phyloP scores from a whole-genome alignment of 2,113 vertebrate genomes.

The Notiomystis cincta region DNA sequence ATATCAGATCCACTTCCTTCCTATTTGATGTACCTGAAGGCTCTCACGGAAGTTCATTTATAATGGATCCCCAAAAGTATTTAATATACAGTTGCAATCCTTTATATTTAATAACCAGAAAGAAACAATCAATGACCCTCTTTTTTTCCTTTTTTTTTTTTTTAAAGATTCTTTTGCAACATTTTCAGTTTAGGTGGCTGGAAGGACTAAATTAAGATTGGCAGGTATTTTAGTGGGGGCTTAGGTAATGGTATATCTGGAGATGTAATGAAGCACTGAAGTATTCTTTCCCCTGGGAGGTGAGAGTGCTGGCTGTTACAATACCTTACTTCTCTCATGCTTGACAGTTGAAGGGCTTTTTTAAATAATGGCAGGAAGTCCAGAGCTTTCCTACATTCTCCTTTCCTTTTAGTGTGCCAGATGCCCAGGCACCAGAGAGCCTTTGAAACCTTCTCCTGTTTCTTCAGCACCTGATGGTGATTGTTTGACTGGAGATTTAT shows the following conservation, averaged over 20 bases:
- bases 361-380: conserved; percentile 33
- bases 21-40: not conserved
- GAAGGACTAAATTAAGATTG: not conserved
- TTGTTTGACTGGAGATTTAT: conserved; percentile 9
- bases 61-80: not conserved
- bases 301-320: not conserved
- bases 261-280: not conserved
- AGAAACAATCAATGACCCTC: not conserved
- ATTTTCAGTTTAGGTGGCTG: not conserved
- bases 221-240: not conserved
- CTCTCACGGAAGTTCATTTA: not conserved
- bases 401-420: not conserved
- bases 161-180: not conserved
- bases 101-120: not conserved
- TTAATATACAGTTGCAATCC: not conserved
- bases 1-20: not conserved
- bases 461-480: conserved; percentile 20
- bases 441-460: conserved; percentile 52
- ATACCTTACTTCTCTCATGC: not conserved
- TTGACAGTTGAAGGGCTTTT: not conserved
- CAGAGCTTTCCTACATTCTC: not conserved
- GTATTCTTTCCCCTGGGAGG: not conserved
- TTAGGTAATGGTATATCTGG: not conserved
- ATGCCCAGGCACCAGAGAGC: not conserved
- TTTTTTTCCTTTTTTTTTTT: fast-evolving